Base-by-base conservation (phyloP, 2,113 vertebrate genomes). In the Tichodroma muraria region DNA sequence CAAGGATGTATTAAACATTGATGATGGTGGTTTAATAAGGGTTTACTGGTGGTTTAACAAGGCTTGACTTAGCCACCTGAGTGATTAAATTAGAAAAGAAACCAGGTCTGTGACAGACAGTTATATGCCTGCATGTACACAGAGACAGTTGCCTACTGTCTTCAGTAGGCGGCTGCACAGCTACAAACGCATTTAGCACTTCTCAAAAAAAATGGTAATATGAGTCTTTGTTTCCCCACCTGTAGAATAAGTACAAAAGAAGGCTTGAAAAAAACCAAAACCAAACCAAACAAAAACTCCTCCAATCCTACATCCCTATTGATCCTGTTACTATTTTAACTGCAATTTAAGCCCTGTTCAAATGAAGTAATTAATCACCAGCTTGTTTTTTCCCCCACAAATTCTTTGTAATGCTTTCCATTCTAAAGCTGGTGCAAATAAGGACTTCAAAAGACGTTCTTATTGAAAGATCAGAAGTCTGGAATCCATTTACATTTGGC, bases 281-380 rank as follows among this genome's bases (percentile, higher is more conserved):
- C 10, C 13, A 25, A 53, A 60, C 1, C 6, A 23, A 40, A 59
- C 5, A 16, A 9, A 60, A 53, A 1, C 1, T 1, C 3, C 37
- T 33, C 27, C 12, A 23, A 12, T 35, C 35, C 64, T 77, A 50
- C 42, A 70, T 2, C 16, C 12, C 28, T 63, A 68, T 35, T 42
- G 9, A 59, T 64, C 49, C 52, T 68, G 20, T 85, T 81, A 75
- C 53, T 76, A 50, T 91, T 85, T 84, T 82, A 87, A 56, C 44
- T 68, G 33, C 64, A 75, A 75, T 52, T 78, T 64, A 81, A 75
- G 14, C 44, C 61, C 57, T 31, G 24, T 52, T 85, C 70, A 81
- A 71, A 91, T 37, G 19, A 91, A 10, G 31, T 37, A 38, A 87
- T 75, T 80, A 80, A 92, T 68, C 49, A 76, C 20, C 37, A 71